phyloP scores from a whole-genome alignment of 2,888 invertebrate species.

The Liopterus haemorrhoidalis region DNA sequence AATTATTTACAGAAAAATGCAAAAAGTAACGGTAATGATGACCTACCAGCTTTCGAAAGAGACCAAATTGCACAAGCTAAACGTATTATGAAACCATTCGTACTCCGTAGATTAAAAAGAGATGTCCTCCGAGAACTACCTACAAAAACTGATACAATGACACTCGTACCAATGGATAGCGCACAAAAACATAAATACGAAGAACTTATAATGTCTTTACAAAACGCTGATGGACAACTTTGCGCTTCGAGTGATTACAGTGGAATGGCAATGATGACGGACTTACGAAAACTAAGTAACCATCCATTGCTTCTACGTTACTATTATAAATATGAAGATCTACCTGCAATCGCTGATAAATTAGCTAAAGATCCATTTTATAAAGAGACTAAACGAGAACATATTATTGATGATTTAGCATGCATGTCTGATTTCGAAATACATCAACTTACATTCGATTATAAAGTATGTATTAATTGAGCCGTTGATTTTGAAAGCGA shows the following conservation, averaged over 20 bases:
- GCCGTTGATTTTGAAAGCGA: too few relatives aligned
- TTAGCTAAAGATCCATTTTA: slow-evolving; percentile 62
- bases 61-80: slow-evolving; percentile 90
- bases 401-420: slow-evolving; percentile 80
- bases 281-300: slow-evolving; percentile 88
- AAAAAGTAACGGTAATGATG: slow-evolving; percentile 47
- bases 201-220: slow-evolving; percentile 62
- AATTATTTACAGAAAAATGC: too few relatives aligned
- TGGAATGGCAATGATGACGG: slow-evolving; percentile 82
- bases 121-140: slow-evolving; percentile 85
- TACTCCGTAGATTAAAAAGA: slow-evolving; percentile 78
- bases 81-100: slow-evolving; percentile 92
- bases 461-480: slow-evolving; percentile 49
- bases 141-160: slow-evolving; percentile 66
- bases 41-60: slow-evolving; percentile 74
- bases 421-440: slow-evolving; percentile 91
- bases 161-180: slow-evolving; percentile 62
- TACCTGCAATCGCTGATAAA: slow-evolving; percentile 62
- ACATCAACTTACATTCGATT: slow-evolving; percentile 65
- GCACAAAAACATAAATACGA: slow-evolving; percentile 72
- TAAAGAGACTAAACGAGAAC: slow-evolving; percentile 70
- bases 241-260: slow-evolving; percentile 47
- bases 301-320: slow-evolving; percentile 81
- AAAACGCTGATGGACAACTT: slow-evolving; percentile 50
- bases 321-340: slow-evolving; percentile 61